A percentile compares a stretch with the other conserved stretches of the same genome.
Conservation (phyloP, 2,888 invertebrate species). For the Hermaeophaga mercurialis region DNA sequence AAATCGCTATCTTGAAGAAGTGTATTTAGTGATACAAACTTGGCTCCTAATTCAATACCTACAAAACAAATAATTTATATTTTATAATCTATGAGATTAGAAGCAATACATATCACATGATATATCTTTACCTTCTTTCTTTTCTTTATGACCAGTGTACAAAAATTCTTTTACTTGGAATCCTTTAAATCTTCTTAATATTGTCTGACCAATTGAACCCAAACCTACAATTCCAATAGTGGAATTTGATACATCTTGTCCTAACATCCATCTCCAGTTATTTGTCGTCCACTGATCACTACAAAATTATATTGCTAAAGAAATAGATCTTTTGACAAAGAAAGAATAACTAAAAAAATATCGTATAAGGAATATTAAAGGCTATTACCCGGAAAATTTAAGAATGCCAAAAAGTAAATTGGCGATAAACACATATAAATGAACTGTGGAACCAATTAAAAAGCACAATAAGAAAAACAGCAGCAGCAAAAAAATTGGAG, state of each 20-base stretch:
- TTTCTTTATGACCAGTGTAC: conserved; percentile 74
- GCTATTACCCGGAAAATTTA: too few species aligned
- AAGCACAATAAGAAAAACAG: too few species aligned
- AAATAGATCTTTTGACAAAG: too few species aligned
- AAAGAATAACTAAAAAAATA: too few species aligned
- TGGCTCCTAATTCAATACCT: conserved; percentile 63
- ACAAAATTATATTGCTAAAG: too few species aligned
- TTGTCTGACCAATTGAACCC: conserved; percentile 77
- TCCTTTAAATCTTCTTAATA: conserved; percentile 72
- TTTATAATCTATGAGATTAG: not conserved
- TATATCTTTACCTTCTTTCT: conserved; percentile 61
- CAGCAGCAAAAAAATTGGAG: too few species aligned
- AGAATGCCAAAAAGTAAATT: too few species aligned
- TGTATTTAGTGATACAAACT: conserved; percentile 70
- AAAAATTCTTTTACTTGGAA: conserved; percentile 75
- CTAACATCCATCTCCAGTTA: conserved; percentile 77
- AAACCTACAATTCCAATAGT: conserved; percentile 86
- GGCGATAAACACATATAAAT: too few species aligned
- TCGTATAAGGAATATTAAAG: too few species aligned
- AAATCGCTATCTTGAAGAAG: conserved; percentile 75
- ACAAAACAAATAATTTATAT: conserved; percentile 24
- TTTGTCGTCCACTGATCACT: conserved; percentile 51
- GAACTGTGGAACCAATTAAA: too few species aligned
- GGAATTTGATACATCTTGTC: conserved; percentile 75
- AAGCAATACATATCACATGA: too few species aligned